These are phyloP conservation scores for Wiebesia pumilae DNA, from an alignment of 1,140 invertebrate species.

Conservation along the genomic window DNA sequence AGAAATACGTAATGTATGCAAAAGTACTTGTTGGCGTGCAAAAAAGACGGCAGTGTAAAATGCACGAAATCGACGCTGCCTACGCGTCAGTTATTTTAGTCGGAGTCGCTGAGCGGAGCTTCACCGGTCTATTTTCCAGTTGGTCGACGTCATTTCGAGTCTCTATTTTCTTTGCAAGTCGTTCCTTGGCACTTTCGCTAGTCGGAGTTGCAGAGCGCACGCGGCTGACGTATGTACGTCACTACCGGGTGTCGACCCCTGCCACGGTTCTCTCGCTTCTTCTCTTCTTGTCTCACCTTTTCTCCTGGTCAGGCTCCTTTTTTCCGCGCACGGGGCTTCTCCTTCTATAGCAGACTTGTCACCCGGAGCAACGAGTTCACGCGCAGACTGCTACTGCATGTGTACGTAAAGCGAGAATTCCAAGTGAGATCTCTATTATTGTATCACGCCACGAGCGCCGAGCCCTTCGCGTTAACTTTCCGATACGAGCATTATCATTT, in stretches of 20 bases:
- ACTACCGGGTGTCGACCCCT: slow-evolving; percentile 1
- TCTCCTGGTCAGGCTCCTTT: background rate
- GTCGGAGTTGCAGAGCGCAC: background rate
- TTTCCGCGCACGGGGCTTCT: background rate
- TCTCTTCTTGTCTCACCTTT: background rate
- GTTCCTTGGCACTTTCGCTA: background rate
- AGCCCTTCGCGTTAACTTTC: background rate
- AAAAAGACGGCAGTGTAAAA: background rate
- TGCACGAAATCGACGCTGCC: background rate
- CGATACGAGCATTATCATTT: background rate
- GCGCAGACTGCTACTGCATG: background rate
- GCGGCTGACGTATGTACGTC: background rate
- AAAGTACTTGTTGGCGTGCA: background rate
- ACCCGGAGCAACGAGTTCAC: background rate
- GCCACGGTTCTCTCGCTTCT: background rate
- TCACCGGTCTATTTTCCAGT: slow-evolving; percentile 13
- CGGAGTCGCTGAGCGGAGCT: background rate
- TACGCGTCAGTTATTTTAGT: slow-evolving; percentile 1
- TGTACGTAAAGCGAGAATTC: background rate
- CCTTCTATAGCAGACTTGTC: background rate
- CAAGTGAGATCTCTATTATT: background rate
- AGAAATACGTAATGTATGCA: background rate
- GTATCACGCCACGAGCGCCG: background rate
- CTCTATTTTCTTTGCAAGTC: slow-evolving; percentile 6
- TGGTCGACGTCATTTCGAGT: slow-evolving; percentile 19